Percentiles rank a stretch among this genome's conserved stretches.
Evolutionary conservation across 1,140 invertebrate genomes (phyloP).

Genomic region (Diabrotica virgifera): DNA sequence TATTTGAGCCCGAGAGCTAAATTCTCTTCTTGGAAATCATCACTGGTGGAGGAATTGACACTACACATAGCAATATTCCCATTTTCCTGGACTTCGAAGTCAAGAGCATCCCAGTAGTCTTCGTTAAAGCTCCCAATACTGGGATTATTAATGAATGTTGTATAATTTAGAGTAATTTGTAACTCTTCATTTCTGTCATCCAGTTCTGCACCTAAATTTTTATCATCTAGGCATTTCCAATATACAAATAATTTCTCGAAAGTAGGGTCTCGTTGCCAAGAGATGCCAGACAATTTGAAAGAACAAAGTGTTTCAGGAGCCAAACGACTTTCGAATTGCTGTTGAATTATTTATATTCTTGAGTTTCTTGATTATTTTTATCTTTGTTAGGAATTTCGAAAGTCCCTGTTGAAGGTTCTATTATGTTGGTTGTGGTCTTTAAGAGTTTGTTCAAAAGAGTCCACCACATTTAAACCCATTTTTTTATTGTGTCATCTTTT

Average conservation of each 20-base stretch:
- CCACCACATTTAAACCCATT: conserved; percentile 12
- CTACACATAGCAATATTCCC: not conserved
- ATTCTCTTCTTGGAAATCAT: too few relatives aligned
- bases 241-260: conserved; percentile 14
- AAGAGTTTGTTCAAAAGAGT: conserved; percentile 13
- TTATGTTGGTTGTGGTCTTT: not conserved
- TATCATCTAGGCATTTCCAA: conserved; percentile 11
- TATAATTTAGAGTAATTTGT: conserved; percentile 9
- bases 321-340: not conserved
- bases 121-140: not conserved
- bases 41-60: not conserved
- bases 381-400: not conserved
- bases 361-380: not conserved
- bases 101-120: not conserved
- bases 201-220: not conserved
- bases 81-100: conserved; percentile 1
- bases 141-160: conserved; percentile 10
- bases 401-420: not conserved
- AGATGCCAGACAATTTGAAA: not conserved
- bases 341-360: not conserved
- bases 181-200: not conserved
- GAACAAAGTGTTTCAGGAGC: too few relatives aligned
- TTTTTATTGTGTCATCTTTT: conserved; percentile 8
- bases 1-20: conserved; percentile 9
- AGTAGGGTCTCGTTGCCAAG: conserved; percentile 7